Base-by-base conservation (phyloP, 2,888 invertebrate genomes). In the Machimus atricapillus region DNA sequence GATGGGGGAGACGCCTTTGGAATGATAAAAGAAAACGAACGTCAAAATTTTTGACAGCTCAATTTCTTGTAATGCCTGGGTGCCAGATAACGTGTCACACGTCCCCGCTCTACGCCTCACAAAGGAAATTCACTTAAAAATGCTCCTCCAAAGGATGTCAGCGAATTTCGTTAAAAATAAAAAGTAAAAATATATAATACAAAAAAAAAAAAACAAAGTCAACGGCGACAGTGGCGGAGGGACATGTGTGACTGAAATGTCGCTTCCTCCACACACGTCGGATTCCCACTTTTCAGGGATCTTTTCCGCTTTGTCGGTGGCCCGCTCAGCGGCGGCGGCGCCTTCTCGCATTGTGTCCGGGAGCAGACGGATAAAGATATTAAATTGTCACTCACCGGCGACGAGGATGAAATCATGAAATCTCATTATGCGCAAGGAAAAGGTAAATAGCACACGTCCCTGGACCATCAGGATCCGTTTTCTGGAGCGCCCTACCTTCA, bases 41-140 rank as follows among this genome's bases (percentile, higher is more conserved):
- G 92, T 92, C 92, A 92, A 90, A 92, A 92, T 88, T 91, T 91
- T 91, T 92, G 92, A 92, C 92, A 91, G 90, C 90, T 91, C 91
- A 91, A 92, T 92, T 92, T 90, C 90, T 89, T 89, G 89, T 87
- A 74, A 74, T 74, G 46, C 74, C 27, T 74, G 16, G 43, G 37
- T 37, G 16, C 19, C 43, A 85, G 74, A 85, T 85, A 74, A 85
- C 40, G 74, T n/a, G 56, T 74, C 74, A 85, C 85, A 85, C 74
- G 85, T 74, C 74, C 74, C 4, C 56, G 19, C 19, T 34, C 31
- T 52, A 31, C 34, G n/a, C 58, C 12, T 66, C 31, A 85, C 85
- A 85, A 85, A 74, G 85, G 46, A 85, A 66, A 85, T 46, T 85
- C 85, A 74, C 74, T 85, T 85, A 85, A 85, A 73, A 82, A 31